These are phyloP conservation scores for Hirtodrosophila alboralis DNA, from an alignment of 2,888 invertebrate species.

Conservation along the genomic window DNA sequence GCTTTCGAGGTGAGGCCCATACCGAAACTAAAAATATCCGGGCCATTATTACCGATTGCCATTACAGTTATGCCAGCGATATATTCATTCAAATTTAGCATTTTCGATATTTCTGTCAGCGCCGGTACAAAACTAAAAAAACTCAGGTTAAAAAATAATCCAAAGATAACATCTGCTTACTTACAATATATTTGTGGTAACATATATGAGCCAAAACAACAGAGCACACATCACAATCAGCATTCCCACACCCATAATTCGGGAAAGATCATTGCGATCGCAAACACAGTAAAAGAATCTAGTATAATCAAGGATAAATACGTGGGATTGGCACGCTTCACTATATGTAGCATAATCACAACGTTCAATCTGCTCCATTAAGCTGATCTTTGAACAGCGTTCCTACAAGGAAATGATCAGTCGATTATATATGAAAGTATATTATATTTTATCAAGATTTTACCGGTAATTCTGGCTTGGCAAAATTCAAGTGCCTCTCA, in stretches of 20 bases:
- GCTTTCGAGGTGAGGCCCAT: constrained; percentile 83
- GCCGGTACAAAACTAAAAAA: constrained; percentile 86
- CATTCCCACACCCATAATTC: constrained; percentile 3
- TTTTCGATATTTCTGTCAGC: constrained; percentile 84
- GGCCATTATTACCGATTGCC: constrained; percentile 89
- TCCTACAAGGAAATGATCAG: constrained; percentile 5
- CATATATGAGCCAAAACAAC: constrained; percentile 34
- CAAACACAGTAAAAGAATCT: constrained; percentile 36
- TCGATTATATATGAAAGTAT: too few species aligned
- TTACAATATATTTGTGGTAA: constrained; percentile 34
- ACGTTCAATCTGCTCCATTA: constrained; percentile 20
- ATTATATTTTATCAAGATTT: background rate
- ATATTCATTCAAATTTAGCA: constrained; percentile 85
- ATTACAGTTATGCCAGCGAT: constrained; percentile 88
- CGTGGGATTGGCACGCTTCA: constrained; percentile 9
- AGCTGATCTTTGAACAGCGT: constrained; percentile 26
- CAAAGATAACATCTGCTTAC: background rate
- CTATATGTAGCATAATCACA: constrained; percentile 19
- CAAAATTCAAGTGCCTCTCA: constrained; percentile 39
- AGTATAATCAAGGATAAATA: constrained; percentile 35
- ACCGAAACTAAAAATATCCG: constrained; percentile 88
- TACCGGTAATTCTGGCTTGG: constrained; percentile 23
- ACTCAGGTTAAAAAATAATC: too few species aligned
- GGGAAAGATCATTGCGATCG: constrained; percentile 10
- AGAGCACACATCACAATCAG: constrained; percentile 6